Evolutionary conservation across 2,113 vertebrate species (phyloP).

Genomic region (Geococcyx californianus): DNA sequence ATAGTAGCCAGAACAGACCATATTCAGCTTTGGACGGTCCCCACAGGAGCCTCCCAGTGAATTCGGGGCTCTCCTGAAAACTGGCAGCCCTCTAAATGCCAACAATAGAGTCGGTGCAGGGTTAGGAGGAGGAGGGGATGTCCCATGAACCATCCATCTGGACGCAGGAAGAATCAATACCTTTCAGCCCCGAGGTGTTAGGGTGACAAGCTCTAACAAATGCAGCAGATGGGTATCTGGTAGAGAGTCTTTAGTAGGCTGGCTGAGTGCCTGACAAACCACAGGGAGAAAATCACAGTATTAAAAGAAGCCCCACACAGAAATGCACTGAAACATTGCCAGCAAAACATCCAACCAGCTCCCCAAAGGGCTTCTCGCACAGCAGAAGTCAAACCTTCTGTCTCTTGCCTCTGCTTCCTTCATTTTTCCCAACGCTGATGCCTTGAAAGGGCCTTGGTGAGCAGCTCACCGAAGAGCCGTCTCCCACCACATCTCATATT

Average conservation of each 20-base stretch:
- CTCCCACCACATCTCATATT: background rate
- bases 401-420: background rate
- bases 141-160: background rate
- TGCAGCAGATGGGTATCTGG: slow-evolving; percentile 53
- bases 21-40: background rate
- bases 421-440: background rate
- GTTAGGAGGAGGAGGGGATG: background rate
- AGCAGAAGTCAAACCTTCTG: slow-evolving; percentile 10
- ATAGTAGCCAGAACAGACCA: background rate
- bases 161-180: slow-evolving; percentile 2
- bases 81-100: background rate
- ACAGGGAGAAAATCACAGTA: slow-evolving; percentile 54
- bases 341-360: background rate
- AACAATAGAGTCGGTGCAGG: background rate
- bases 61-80: background rate
- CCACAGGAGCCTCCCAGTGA: background rate
- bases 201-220: slow-evolving; percentile 55
- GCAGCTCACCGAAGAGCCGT: background rate
- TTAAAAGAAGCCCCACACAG: slow-evolving; percentile 32
- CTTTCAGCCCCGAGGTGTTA: slow-evolving; percentile 37
- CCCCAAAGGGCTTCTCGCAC: background rate
- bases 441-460: background rate
- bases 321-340: slow-evolving; percentile 22
- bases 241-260: slow-evolving; percentile 58
- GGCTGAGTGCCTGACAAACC: slow-evolving; percentile 60